Percentiles rank a stretch among this genome's conserved stretches.
Conservation (phyloP, 2,888 invertebrate species). For the Andrena dorsata region DNA sequence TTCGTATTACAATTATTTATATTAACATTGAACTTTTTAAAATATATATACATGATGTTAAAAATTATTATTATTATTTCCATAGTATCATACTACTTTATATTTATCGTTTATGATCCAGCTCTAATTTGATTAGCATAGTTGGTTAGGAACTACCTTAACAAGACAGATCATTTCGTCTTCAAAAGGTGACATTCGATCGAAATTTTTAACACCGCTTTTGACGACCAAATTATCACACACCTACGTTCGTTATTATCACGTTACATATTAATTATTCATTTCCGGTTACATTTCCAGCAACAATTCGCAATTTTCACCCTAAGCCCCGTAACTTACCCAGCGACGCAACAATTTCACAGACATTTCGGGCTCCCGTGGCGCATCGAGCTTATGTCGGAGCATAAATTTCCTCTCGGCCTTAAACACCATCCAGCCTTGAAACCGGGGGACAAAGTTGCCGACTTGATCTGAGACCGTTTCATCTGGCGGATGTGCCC, state of each 20-base stretch:
- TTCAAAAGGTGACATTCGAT: too few species aligned
- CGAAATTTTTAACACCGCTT: too few species aligned
- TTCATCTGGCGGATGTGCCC: slow-evolving; percentile 38
- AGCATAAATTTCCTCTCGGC: slow-evolving; percentile 44
- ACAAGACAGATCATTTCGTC: too few species aligned
- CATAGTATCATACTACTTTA: too few species aligned
- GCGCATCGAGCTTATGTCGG: slow-evolving; percentile 20
- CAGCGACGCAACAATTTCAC: slow-evolving; percentile 40
- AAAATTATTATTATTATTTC: too few species aligned
- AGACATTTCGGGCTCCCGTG: slow-evolving; percentile 15
- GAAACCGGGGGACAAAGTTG: slow-evolving; percentile 33
- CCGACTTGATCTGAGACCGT: slow-evolving; percentile 38
- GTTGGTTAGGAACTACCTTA: too few species aligned
- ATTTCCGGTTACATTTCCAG: neutral
- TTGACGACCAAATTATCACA: neutral
- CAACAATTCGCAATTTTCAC: neutral
- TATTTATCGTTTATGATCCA: too few species aligned
- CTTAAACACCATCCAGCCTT: slow-evolving; percentile 38
- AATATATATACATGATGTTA: too few species aligned
- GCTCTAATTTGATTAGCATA: too few species aligned
- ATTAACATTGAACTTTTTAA: too few species aligned
- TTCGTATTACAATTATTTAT: too few species aligned
- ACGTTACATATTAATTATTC: neutral
- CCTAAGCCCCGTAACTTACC: neutral
- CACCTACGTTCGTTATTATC: neutral